These are phyloP conservation scores for Idaea biselata DNA, from an alignment of 2,888 invertebrate genomes.

Conservation along the genomic window DNA sequence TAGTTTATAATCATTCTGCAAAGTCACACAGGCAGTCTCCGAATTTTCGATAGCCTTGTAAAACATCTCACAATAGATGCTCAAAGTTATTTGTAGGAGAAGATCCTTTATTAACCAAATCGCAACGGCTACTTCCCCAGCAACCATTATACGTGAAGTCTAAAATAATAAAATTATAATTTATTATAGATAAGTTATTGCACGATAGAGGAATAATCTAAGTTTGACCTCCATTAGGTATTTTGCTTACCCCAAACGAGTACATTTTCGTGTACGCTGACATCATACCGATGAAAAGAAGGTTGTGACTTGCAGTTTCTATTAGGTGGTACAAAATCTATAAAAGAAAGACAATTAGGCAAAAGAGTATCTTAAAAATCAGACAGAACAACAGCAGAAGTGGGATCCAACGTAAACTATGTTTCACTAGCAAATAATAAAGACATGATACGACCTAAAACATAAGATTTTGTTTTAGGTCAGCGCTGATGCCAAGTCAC, in stretches of 20 bases:
- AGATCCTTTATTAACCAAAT: not conserved
- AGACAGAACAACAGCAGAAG: not conserved
- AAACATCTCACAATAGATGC: not conserved
- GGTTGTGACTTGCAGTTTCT: not conserved
- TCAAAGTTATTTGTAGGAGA: not conserved
- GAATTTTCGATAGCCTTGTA: not conserved
- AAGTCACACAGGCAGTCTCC: not conserved
- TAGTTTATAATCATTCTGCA: not conserved
- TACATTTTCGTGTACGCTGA: not conserved
- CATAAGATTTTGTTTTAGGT: too few relatives aligned
- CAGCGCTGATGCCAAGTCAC: not conserved
- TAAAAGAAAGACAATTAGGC: not conserved
- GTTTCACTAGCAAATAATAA: not conserved
- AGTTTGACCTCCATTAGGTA: not conserved
- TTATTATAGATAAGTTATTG: not conserved
- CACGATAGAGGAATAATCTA: not conserved
- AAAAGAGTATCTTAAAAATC: not conserved
- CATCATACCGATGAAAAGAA: not conserved
- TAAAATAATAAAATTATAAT: not conserved
- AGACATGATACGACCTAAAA: too few relatives aligned
- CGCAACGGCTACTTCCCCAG: not conserved
- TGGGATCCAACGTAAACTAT: not conserved
- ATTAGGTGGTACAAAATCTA: not conserved
- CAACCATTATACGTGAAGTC: not conserved
- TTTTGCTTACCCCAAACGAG: not conserved